These are phyloP conservation scores for Epirrita christyi DNA, from an alignment of 2,888 invertebrate species.

Conservation along the genomic window DNA sequence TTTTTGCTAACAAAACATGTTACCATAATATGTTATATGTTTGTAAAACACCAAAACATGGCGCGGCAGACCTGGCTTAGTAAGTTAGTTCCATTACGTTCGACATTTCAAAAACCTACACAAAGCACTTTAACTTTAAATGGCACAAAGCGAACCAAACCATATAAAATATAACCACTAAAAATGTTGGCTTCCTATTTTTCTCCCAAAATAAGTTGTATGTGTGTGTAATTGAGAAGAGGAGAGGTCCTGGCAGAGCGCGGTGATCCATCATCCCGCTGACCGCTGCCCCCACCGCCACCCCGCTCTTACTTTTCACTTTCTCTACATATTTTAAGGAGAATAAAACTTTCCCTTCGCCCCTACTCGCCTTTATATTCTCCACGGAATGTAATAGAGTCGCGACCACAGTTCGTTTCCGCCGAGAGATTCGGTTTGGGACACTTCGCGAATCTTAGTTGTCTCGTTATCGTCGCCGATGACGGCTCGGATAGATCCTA, in stretches of 20 bases:
- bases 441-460: constrained; percentile 63
- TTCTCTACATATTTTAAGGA: constrained; percentile 85
- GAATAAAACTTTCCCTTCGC: constrained; percentile 81
- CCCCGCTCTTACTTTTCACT: constrained; percentile 82
- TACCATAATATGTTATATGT: too few species aligned
- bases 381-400: constrained; percentile 66
- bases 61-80: too few species aligned
- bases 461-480: constrained; percentile 65
- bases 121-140: constrained; percentile 1
- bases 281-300: constrained; percentile 71
- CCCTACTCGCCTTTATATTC: constrained; percentile 71
- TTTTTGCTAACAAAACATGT: too few species aligned
- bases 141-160: constrained; percentile 15
- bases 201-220: constrained; percentile 39
- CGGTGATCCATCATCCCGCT: constrained; percentile 84
- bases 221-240: constrained; percentile 79
- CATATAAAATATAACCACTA: constrained; percentile 33
- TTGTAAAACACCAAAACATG: too few species aligned
- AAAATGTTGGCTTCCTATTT: constrained; percentile 38
- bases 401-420: constrained; percentile 55
- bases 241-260: constrained; percentile 68
- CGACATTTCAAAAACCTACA: constrained; percentile 7
- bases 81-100: background rate
- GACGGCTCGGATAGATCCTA: constrained; percentile 56
- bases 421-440: constrained; percentile 51